Conservation (phyloP, 1,140 invertebrate genomes). For the Lycorma delicatula region DNA sequence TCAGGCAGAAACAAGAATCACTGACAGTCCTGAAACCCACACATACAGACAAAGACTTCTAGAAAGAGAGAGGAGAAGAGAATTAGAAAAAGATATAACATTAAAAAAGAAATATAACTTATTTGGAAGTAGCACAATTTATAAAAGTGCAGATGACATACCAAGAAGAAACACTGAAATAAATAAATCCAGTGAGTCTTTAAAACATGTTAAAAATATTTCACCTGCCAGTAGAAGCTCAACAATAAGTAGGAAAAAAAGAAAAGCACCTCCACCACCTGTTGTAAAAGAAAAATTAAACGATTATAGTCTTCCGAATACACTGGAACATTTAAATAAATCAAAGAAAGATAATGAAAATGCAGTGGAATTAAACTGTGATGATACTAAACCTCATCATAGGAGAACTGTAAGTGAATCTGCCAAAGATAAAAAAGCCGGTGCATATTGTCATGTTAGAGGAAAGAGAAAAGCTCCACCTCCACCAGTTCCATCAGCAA, state of each 20-base stretch:
- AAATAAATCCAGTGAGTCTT: conserved; percentile 11
- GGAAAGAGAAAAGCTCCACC: conserved; percentile 63
- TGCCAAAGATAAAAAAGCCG: conserved; percentile 39
- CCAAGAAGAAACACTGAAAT: conserved; percentile 23
- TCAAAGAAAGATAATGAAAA: background rate
- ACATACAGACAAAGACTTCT: conserved; percentile 50
- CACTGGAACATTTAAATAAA: conserved; percentile 14
- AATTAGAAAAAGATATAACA: conserved; percentile 47
- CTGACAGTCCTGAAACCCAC: conserved; percentile 45
- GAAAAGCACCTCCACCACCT: conserved; percentile 34
- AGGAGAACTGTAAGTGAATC: conserved; percentile 46
- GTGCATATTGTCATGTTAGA: conserved; percentile 52
- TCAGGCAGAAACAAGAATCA: conserved; percentile 37
- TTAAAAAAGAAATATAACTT: conserved; percentile 53
- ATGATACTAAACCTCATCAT: conserved; percentile 11
- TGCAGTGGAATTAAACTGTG: background rate
- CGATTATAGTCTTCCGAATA: conserved; percentile 19
- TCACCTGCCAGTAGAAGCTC: conserved; percentile 21
- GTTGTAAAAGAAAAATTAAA: background rate
- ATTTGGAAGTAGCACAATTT: conserved; percentile 40
- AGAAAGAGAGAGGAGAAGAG: conserved; percentile 45
- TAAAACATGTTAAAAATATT: conserved; percentile 4
- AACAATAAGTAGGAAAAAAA: conserved; percentile 30
- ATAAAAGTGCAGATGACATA: conserved; percentile 20
- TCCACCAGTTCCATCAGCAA: conserved; percentile 42